A percentile compares a stretch with the other conserved stretches of the same genome.
phyloP scores from a whole-genome alignment of 1,140 invertebrate species.

The Homarus americanus region DNA sequence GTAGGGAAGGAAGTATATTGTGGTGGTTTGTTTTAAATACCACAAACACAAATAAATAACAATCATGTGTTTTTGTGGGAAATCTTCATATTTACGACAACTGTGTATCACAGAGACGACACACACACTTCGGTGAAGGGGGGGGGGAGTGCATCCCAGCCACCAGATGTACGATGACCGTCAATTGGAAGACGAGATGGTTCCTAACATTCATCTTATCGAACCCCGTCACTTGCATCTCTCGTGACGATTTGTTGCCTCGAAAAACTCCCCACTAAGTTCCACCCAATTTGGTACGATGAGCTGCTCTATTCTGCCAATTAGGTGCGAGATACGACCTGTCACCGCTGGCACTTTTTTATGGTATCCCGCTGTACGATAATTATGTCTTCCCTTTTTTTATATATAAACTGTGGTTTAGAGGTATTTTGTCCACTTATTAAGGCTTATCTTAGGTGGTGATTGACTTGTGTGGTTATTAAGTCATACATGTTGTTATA shows the following conservation, averaged over 20 bases:
- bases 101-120: neutral
- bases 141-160: too few relatives aligned
- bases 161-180: neutral
- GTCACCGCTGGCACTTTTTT: neutral
- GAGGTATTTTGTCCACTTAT: neutral
- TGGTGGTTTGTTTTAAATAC: too few relatives aligned
- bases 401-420: neutral
- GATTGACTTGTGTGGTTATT: neutral
- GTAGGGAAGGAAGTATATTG: too few relatives aligned
- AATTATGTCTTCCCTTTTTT: neutral
- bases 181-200: neutral
- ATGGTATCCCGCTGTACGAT: neutral
- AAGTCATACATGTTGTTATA: too few relatives aligned
- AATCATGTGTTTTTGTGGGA: too few relatives aligned
- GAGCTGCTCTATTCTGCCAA: neutral
- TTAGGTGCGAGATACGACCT: slow-evolving; percentile 5
- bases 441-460: neutral
- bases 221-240: neutral
- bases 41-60: too few relatives aligned
- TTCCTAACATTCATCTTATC: neutral
- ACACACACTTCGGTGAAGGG: too few relatives aligned
- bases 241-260: neutral
- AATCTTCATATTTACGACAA: neutral
- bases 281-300: neutral
- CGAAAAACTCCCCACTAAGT: neutral